Evolutionary conservation across 2,888 invertebrate species (phyloP).

Genomic region (Blera fallax): DNA sequence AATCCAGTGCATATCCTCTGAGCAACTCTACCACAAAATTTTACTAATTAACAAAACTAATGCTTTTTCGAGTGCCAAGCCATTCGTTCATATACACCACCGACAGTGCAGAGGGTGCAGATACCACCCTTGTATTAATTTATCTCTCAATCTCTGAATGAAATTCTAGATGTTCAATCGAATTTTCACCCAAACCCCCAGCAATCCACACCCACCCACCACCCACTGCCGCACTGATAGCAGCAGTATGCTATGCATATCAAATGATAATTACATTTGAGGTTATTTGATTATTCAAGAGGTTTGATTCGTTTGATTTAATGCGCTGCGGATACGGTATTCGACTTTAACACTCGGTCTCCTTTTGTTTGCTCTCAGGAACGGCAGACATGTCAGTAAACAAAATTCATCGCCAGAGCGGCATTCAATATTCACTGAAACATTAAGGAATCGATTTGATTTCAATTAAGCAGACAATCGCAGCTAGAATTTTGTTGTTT

Average conservation of each 20-base stretch:
- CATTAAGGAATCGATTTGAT: conserved; percentile 23
- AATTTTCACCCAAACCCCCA: background rate
- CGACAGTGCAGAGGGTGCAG: background rate
- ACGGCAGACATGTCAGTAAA: conserved; percentile 12
- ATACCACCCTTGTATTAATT: background rate
- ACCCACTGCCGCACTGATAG: background rate
- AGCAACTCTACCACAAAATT: conserved; percentile 7
- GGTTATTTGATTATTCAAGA: conserved; percentile 39
- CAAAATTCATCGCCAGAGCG: background rate
- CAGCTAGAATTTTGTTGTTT: background rate
- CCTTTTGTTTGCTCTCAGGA: conserved; percentile 18
- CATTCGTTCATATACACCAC: background rate
- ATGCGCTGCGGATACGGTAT: background rate
- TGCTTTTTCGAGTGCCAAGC: conserved; percentile 24
- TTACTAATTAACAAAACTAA: conserved; percentile 41
- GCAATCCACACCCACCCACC: background rate
- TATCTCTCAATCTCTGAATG: background rate
- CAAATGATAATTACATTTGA: conserved; percentile 51
- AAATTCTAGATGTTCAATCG: conserved; percentile 13
- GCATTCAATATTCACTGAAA: background rate
- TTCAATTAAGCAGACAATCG: conserved; percentile 10
- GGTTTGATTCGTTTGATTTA: conserved; percentile 26
- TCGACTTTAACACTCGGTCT: background rate
- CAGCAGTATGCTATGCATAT: conserved; percentile 21
- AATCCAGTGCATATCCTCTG: background rate